Percentiles rank a stretch among this genome's conserved stretches.
Conservation (phyloP, 2,888 invertebrate genomes). For the Pterostichus madidus region DNA sequence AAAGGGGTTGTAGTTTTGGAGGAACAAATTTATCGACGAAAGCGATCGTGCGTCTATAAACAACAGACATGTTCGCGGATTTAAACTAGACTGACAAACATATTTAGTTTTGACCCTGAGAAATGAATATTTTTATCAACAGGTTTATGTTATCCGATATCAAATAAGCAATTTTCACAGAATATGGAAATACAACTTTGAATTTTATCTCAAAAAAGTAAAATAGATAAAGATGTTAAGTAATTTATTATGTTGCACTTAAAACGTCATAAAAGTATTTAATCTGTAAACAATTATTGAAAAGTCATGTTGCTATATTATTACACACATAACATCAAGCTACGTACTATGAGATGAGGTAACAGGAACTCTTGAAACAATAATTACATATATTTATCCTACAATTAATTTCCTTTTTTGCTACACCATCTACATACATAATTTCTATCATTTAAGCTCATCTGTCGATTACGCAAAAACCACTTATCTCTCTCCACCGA, state of each 20-base stretch:
- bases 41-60: conserved; percentile 31
- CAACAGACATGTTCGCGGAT: conserved; percentile 33
- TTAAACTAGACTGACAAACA: not conserved
- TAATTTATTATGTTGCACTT: not conserved
- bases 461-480: too few species aligned
- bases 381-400: not conserved
- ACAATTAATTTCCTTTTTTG: too few species aligned
- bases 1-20: conserved; percentile 45
- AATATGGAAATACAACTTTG: not conserved
- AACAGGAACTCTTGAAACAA: too few species aligned
- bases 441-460: too few species aligned
- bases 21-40: conserved; percentile 54
- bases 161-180: not conserved
- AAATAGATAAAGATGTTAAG: not conserved
- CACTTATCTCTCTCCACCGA: too few species aligned
- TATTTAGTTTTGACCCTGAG: conserved; percentile 39
- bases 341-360: too few species aligned
- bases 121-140: conserved; percentile 17
- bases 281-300: too few species aligned
- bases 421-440: too few species aligned
- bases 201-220: too few species aligned
- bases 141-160: not conserved
- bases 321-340: too few species aligned
- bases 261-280: not conserved
- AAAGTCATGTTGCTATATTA: too few species aligned